Evolutionary conservation across 1,140 invertebrate species (phyloP).

Genomic region (Akabosia matsudoensis): DNA sequence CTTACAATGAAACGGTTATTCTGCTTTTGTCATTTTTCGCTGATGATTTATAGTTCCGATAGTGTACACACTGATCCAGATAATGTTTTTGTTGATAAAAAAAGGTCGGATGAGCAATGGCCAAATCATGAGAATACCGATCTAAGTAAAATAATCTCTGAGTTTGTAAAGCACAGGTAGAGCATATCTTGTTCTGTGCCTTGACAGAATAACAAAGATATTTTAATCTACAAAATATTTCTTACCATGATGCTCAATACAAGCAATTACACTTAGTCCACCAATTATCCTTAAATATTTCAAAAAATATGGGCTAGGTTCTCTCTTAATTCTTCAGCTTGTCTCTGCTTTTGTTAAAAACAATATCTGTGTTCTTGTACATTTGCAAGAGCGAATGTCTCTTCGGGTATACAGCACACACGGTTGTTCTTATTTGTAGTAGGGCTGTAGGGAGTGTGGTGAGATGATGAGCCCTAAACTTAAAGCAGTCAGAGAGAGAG

Average conservation of each 20-base stretch:
- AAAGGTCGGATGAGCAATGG: too few relatives aligned
- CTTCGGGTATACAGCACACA: background rate
- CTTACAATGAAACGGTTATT: too few relatives aligned
- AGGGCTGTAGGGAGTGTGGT: slow-evolving; percentile 4
- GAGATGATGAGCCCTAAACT: background rate
- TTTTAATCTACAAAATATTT: background rate
- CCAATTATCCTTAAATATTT: slow-evolving; percentile 13
- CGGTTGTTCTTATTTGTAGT: background rate
- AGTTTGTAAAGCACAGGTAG: too few relatives aligned
- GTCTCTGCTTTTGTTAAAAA: background rate
- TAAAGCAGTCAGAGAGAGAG: background rate
- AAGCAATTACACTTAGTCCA: background rate
- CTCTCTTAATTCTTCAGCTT: background rate
- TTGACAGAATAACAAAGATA: background rate
- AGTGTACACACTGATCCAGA: too few relatives aligned
- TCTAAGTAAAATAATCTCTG: too few relatives aligned
- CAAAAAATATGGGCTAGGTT: slow-evolving; percentile 15
- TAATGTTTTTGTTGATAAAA: too few relatives aligned
- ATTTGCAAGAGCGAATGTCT: background rate
- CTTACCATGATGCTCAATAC: background rate
- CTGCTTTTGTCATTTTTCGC: too few relatives aligned
- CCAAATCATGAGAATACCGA: too few relatives aligned
- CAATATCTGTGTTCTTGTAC: background rate
- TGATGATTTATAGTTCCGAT: too few relatives aligned
- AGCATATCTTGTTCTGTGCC: too few relatives aligned